Percentiles rank a stretch among this genome's conserved stretches.
Conservation (phyloP, 2,888 invertebrate species). For the Patella pellucida region DNA sequence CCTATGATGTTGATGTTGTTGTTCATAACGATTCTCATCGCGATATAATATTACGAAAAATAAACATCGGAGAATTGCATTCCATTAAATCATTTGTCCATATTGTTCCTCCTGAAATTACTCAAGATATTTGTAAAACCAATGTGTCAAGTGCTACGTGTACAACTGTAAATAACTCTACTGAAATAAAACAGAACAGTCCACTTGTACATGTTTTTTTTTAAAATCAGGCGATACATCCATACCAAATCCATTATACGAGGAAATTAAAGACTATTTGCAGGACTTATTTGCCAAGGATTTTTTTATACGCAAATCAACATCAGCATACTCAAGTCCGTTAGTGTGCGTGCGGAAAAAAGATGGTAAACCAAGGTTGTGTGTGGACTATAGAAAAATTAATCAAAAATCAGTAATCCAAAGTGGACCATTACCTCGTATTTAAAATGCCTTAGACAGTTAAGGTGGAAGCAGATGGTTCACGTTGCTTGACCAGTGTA, state of each 20-base stretch:
- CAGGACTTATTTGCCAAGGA: not conserved
- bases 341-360: not conserved
- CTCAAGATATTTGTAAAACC: too few relatives aligned
- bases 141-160: too few relatives aligned
- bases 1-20: not conserved
- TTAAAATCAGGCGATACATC: not conserved
- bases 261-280: not conserved
- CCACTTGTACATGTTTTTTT: too few relatives aligned
- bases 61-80: too few relatives aligned
- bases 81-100: too few relatives aligned
- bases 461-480: not conserved
- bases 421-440: not conserved
- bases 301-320: constrained; percentile 1
- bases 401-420: not conserved
- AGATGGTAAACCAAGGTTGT: not conserved
- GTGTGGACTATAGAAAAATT: too few relatives aligned
- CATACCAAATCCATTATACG: not conserved
- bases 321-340: not conserved
- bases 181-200: too few relatives aligned
- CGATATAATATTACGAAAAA: not conserved
- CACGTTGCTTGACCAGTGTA: too few relatives aligned
- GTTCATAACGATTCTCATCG: not conserved
- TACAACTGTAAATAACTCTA: too few relatives aligned
- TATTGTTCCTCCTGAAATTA: too few relatives aligned
- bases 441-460: not conserved